A percentile compares a stretch with the other conserved stretches of the same genome.
phyloP scores from a whole-genome alignment of 2,113 vertebrate species.

The Scytalopus superciliaris region DNA sequence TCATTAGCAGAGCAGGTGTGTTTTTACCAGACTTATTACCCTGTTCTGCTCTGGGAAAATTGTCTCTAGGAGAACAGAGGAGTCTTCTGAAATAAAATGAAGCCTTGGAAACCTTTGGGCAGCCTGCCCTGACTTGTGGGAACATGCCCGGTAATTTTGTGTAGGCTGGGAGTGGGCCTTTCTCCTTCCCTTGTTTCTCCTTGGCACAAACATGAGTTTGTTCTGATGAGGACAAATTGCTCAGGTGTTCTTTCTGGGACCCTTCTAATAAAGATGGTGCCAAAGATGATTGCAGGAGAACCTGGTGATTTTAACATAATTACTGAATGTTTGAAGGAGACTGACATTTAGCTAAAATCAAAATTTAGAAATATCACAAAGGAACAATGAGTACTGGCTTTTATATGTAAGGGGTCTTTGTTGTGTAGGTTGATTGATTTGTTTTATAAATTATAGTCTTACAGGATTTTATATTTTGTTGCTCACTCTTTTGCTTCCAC shows the following conservation, averaged over 20 bases:
- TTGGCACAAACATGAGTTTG: neutral
- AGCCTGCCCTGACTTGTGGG: neutral
- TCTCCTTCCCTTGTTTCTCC: neutral
- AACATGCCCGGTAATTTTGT: neutral
- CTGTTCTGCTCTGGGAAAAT: neutral
- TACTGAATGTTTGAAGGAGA: neutral
- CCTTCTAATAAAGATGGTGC: neutral
- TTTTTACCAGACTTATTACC: neutral
- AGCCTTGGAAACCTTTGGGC: neutral
- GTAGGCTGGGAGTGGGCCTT: neutral
- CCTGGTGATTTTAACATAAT: neutral
- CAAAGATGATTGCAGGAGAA: neutral
- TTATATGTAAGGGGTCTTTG: neutral
- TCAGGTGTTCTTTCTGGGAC: neutral
- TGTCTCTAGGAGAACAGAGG: neutral
- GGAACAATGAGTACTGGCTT: neutral
- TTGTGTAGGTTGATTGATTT: neutral
- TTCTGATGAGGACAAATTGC: neutral
- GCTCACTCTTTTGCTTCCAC: neutral
- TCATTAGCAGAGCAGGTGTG: rapidly evolving
- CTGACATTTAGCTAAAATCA: neutral
- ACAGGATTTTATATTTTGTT: neutral
- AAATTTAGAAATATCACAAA: neutral
- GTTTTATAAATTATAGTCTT: neutral
- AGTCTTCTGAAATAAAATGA: neutral